Evolutionary conservation across 2,888 invertebrate species (phyloP), one percentile per base, ranked within the genome.

Genomic region (Phortica okadai): DNA sequence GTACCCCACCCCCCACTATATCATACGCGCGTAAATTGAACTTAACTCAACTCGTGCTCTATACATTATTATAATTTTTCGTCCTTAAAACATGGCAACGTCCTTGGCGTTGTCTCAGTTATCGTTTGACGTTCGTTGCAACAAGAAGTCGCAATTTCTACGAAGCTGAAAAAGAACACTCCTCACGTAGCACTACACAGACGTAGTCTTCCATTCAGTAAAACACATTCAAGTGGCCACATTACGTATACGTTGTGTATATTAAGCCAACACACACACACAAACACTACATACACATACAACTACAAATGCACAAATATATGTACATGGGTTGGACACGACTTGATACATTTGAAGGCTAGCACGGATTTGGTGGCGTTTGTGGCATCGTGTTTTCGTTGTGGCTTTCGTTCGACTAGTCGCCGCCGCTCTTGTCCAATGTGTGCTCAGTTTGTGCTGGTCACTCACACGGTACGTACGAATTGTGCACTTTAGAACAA

Each of bases 361-460:
- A 21, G 16, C 16, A 67, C 41, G 44, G 4, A 67, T 44, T 67
- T 41, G 41, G 44, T 42, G n/a, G 33, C 69, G 50, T 41, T 69
- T 45, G 44, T 44, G n/a, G 25, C 11, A 25, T 21, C 4, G 66
- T 50, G 16, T 62, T 25, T 25, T 8, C 21, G 62, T 62, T 62
- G 4, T 25, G 10, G 62, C 21, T 62, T 10, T 50, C 50, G 50
- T 11, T 50, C 14, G 50, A 11, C 50, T 45, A 70, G 67, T 14
- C 16, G 54, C 11, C 16, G 54, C 11, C 11, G 72, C 73, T 73
- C 44, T 58, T 16, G 58, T 73, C 14, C 77, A 76, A 76, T 79
- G 76, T 78, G 64, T 73, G 82, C 79, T 86, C 87, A 88, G 86
- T 87, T 86, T 82, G 84, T 83, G 83, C 87, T 85, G 84, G 86